Percentiles rank a stretch among this genome's conserved stretches.
phyloP scores from a whole-genome alignment of 2,113 vertebrate genomes.

The Pseudorectes ferrugineus region DNA sequence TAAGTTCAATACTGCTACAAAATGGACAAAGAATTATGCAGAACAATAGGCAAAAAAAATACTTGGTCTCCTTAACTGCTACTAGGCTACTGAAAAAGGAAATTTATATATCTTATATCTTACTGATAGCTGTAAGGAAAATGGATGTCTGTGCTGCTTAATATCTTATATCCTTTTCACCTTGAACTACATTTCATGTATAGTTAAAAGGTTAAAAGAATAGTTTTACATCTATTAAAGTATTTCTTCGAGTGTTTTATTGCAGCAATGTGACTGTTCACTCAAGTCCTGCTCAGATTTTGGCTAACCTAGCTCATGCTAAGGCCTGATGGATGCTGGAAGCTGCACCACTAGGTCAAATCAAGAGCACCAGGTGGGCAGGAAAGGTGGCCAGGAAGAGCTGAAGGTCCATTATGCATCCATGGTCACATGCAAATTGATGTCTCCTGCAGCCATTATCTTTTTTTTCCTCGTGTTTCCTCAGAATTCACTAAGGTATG shows the following conservation, averaged over 20 bases:
- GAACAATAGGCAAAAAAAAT: not conserved
- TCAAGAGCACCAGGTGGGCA: not conserved
- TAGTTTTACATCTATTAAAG: not conserved
- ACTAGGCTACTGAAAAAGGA: not conserved
- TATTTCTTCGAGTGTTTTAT: not conserved
- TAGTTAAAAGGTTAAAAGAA: not conserved
- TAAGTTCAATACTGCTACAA: not conserved
- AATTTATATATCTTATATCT: not conserved
- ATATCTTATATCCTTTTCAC: not conserved
- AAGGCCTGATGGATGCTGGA: not conserved
- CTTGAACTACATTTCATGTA: not conserved
- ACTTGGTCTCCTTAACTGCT: not conserved
- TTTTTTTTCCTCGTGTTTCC: accelerated
- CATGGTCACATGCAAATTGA: not conserved
- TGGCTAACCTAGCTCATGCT: not conserved
- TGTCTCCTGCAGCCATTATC: not conserved
- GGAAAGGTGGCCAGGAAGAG: not conserved
- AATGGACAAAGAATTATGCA: not conserved
- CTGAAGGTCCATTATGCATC: not conserved
- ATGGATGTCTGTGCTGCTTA: not conserved
- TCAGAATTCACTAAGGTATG: not conserved
- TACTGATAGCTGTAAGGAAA: not conserved
- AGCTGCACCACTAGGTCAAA: not conserved
- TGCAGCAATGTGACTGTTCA: not conserved
- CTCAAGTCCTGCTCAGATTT: not conserved